Conservation (phyloP, 2,113 vertebrate species). For the Alethe castanea region DNA sequence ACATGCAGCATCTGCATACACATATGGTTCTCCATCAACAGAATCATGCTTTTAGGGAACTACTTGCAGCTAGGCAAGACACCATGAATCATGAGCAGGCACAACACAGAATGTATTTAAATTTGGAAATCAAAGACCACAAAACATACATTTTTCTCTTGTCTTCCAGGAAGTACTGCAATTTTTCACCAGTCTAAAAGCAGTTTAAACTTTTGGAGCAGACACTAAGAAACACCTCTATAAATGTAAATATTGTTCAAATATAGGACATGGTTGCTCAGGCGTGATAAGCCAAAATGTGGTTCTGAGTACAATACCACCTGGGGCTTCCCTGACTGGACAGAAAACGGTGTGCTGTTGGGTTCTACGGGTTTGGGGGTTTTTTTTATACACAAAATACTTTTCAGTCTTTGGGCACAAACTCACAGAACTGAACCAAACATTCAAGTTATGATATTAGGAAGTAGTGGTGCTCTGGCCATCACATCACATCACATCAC, state of each 20-base stretch:
- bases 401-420: neutral
- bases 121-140: conserved; percentile 60
- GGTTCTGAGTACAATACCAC: neutral
- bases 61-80: conserved; percentile 65
- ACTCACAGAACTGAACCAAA: neutral
- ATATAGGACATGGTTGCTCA: neutral
- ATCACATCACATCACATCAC: neutral
- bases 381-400: neutral
- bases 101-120: conserved; percentile 63
- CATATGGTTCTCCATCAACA: conserved; percentile 61
- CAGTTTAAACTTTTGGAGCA: conserved; percentile 15
- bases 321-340: neutral
- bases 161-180: conserved; percentile 10
- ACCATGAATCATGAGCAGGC: conserved; percentile 63
- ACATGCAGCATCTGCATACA: conserved; percentile 62
- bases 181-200: neutral
- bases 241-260: neutral
- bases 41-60: conserved; percentile 59
- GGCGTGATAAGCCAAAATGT: neutral
- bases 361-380: neutral
- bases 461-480: neutral
- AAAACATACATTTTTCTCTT: conserved; percentile 44
- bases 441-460: neutral
- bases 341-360: neutral
- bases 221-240: neutral